phyloP scores from a whole-genome alignment of 2,888 invertebrate species.

The Chymomyza procnemis region DNA sequence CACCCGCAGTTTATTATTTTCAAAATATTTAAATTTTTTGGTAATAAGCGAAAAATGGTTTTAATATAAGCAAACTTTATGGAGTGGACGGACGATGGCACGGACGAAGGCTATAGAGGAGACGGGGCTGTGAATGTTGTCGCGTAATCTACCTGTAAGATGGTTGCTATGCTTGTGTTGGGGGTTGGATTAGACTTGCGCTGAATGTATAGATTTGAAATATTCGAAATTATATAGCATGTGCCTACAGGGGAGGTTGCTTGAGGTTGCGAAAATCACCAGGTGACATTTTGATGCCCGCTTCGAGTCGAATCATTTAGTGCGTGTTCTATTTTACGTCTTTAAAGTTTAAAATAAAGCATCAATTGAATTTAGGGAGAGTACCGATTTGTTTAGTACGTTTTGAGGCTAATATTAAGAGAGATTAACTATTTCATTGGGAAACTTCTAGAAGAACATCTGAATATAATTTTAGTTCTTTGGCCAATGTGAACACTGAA shows the following conservation, averaged over 20 bases:
- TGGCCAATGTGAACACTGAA: too few relatives aligned
- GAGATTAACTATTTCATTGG: too few relatives aligned
- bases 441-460: too few relatives aligned
- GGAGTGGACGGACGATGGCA: constrained; percentile 22
- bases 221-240: neutral
- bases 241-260: neutral
- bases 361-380: too few relatives aligned
- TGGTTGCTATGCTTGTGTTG: neutral
- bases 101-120: constrained; percentile 30
- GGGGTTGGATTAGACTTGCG: neutral
- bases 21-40: constrained; percentile 76
- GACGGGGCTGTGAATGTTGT: constrained; percentile 4
- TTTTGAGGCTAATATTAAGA: too few relatives aligned
- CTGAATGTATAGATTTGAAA: neutral
- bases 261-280: neutral
- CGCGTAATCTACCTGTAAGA: constrained; percentile 5
- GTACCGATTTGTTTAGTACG: too few relatives aligned
- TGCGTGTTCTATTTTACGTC: too few relatives aligned
- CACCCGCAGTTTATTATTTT: constrained; percentile 77
- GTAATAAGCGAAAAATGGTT: constrained; percentile 73
- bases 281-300: too few relatives aligned
- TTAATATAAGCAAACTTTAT: constrained; percentile 60
- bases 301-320: too few relatives aligned
- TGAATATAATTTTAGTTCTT: too few relatives aligned
- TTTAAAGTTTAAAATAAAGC: too few relatives aligned